These are phyloP conservation scores for Psammodynastes pulverulentus DNA, from an alignment of 2,113 vertebrate species.

Conservation along the genomic window DNA sequence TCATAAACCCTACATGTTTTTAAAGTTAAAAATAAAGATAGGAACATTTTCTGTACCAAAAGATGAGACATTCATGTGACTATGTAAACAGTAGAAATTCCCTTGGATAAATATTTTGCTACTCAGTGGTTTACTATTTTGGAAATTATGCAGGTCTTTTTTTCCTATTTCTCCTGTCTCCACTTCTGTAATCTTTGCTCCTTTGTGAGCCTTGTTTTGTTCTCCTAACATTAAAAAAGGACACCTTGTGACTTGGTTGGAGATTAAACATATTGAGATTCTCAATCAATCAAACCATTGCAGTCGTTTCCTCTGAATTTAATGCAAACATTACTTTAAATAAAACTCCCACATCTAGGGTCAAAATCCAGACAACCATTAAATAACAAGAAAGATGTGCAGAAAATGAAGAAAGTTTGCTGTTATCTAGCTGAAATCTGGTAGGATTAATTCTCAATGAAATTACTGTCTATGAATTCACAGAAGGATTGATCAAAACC, in stretches of 20 bases:
- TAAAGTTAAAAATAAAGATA: background rate
- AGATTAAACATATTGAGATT: background rate
- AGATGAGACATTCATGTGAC: background rate
- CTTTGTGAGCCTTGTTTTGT: background rate
- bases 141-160: background rate
- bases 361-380: background rate
- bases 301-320: background rate
- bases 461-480: background rate
- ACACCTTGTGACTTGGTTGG: background rate
- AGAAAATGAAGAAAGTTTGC: background rate
- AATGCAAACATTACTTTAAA: background rate
- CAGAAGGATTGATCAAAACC: background rate
- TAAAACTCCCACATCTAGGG: background rate
- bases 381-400: background rate
- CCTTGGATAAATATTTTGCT: background rate
- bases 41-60: background rate
- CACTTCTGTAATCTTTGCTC: background rate
- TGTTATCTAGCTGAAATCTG: background rate
- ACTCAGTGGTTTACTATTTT: background rate
- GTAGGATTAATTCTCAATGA: background rate
- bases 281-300: background rate
- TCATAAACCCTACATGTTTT: background rate
- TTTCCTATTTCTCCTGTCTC: background rate
- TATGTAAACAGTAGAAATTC: constrained; percentile 1
- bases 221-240: background rate